phyloP scores from a whole-genome alignment of 2,113 vertebrate species.

The Megaleporinus macrocephalus region DNA sequence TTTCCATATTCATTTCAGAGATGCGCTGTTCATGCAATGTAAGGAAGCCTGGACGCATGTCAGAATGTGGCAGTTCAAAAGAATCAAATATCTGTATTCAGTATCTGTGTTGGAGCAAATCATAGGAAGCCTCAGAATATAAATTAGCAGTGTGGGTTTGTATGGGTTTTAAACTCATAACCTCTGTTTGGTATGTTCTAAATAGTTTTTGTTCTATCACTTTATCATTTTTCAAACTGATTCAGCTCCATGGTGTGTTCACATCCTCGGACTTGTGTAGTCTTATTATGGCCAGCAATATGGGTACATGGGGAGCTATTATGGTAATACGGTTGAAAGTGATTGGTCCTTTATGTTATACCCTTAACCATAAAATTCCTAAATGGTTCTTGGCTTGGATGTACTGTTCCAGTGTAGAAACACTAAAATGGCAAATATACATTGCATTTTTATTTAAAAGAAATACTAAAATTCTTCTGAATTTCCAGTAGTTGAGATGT shows the following conservation, averaged over 20 bases:
- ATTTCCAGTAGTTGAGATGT: no score
- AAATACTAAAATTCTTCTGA: no score
- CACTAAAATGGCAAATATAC: no score
- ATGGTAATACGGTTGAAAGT: no score
- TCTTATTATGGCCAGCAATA: no score
- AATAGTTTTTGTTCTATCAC: background rate
- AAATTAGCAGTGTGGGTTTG: background rate
- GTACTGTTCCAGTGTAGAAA: no score
- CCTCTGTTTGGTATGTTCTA: background rate
- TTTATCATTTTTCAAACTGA: no score
- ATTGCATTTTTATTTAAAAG: no score
- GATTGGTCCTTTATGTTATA: no score
- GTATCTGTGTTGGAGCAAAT: background rate
- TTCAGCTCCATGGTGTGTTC: background rate
- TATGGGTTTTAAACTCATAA: conserved; percentile 2
- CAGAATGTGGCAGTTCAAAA: background rate
- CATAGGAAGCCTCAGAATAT: background rate
- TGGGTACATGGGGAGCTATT: no score
- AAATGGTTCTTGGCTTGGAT: no score
- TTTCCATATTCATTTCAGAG: conserved; percentile 18
- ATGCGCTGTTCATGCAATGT: background rate
- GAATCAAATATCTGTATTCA: background rate
- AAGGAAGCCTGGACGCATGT: background rate
- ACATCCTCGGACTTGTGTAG: background rate
- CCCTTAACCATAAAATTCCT: no score